A percentile compares a stretch with the other conserved stretches of the same genome.
Evolutionary conservation across 2,888 invertebrate genomes (phyloP).

Genomic region (Sinhomidia bicolor): DNA sequence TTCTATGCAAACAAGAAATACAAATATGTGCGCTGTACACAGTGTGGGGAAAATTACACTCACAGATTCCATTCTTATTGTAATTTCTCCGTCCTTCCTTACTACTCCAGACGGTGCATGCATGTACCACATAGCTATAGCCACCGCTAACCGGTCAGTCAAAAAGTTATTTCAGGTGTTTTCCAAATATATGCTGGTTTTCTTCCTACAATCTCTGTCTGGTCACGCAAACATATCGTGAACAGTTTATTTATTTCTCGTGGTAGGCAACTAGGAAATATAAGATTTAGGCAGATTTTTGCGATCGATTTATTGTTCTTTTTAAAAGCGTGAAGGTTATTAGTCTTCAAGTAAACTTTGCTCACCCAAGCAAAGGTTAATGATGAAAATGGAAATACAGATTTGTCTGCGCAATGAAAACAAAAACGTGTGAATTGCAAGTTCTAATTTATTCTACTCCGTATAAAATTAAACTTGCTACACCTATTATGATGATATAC

Average conservation of each 20-base stretch:
- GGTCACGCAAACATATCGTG: constrained; percentile 1
- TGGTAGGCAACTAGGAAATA: not conserved
- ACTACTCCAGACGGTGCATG: no score
- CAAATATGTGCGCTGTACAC: no score
- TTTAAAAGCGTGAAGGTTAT: constrained; percentile 5
- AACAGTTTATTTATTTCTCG: not conserved
- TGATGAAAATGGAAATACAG: not conserved
- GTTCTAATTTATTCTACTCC: not conserved
- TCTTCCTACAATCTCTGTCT: not conserved
- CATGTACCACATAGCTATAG: no score
- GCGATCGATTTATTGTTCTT: not conserved
- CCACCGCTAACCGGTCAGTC: no score
- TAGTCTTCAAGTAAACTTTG: not conserved
- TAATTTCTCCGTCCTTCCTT: no score
- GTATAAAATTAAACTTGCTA: not conserved
- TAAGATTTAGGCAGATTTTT: not conserved
- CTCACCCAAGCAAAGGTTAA: not conserved
- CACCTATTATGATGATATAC: no score
- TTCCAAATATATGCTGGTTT: not conserved
- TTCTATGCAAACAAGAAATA: no score
- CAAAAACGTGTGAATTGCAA: no score
- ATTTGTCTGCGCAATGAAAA: not conserved
- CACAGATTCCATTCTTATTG: no score
- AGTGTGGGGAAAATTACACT: no score
- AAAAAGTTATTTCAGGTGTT: not conserved